Base-by-base conservation (phyloP, 2,888 invertebrate species). In the Pinctada fucata region DNA sequence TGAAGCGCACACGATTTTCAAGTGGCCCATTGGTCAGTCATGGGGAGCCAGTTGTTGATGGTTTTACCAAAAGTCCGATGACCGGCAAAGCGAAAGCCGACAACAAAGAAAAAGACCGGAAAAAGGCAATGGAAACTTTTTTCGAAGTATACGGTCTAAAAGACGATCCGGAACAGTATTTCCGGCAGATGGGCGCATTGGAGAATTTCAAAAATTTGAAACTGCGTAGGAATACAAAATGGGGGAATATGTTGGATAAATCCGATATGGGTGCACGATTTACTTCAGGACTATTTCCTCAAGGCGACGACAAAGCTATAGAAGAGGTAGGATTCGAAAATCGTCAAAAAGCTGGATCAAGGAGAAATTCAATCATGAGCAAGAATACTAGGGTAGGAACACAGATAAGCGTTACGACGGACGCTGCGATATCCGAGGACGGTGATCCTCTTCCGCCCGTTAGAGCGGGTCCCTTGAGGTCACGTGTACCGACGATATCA, bases 131-230 rank as follows among this genome's bases (percentile, higher is more conserved):
- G n/a, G 81, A 81, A 63, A 81, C 84, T 65, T 83, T 84, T 52
- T 76, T 72, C 31, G 75, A 78, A 70, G 76, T 76, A 3, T 75
- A 81, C 16, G 76, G 77, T 13, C 76, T 77, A 16, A 80, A 75
- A 13, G 84, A 84, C 2, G 89, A 90, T 74, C 90, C 91, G 0
- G 90, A 90, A 76, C 77, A 79, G 3, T 91, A 91, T 79, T 91
- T 91, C 83, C 87, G 79, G 72, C 83, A 86, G 63, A 76, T 88
- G 67, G 79, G 79, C 1, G 85, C 86, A n/a, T 79, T 86, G 1
- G 76, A 83, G 50, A 86, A 84, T 16, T 83, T 82, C 66, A 85
- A 83, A 80, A 82, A 75, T 65, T 86, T 80, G 13, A 86, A 85
- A 71, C 79, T 84, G 8, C 73, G 83, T 51, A 84, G 84, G 63